A percentile compares a stretch with the other conserved stretches of the same genome.
Conservation (phyloP, 2,797 vertebrate species). For the Trematomus bernacchii region DNA sequence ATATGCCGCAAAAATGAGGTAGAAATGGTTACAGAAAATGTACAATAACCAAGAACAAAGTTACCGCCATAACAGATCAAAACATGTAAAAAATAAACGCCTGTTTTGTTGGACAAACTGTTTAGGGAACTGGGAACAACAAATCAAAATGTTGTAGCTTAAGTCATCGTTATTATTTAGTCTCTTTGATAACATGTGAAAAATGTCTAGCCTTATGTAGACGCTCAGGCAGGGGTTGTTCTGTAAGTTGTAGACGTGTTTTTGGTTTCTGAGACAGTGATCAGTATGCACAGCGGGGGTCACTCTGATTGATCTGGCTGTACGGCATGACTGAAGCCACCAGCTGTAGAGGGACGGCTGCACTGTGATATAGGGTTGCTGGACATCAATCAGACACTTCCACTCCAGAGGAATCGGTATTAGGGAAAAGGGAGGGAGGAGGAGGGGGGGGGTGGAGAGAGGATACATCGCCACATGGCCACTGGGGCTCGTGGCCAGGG, state of each 20-base stretch:
- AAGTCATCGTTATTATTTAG: conserved; percentile 32
- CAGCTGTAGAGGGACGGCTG: conserved; percentile 82
- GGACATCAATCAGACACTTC: conserved; percentile 86
- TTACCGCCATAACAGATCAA: conserved; percentile 81
- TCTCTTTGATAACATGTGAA: conserved; percentile 49
- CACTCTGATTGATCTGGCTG: conserved; percentile 81
- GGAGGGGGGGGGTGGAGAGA: conserved; percentile 29
- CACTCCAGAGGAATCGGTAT: conserved; percentile 71
- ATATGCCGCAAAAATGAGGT: conserved; percentile 98
- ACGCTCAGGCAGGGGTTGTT: conserved; percentile 22
- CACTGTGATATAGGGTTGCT: conserved; percentile 83
- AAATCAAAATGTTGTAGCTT: conserved; percentile 17
- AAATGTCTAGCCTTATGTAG: conserved; percentile 23
- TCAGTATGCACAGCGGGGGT: conserved; percentile 77
- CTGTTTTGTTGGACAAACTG: conserved; percentile 87
- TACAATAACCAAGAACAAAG: conserved; percentile 86
- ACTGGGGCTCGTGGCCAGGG: conserved; percentile 72
- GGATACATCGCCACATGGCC: conserved; percentile 76
- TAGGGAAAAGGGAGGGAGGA: conserved; percentile 34
- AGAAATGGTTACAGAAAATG: conserved; percentile 98
- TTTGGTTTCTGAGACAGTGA: conserved; percentile 64
- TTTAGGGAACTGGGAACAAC: conserved; percentile 28
- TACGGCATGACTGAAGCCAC: conserved; percentile 83
- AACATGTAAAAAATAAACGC: conserved; percentile 81
- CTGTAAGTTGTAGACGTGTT: conserved; percentile 64